phyloP scores from a whole-genome alignment of 2,113 vertebrate species.

The Gobius niger region DNA sequence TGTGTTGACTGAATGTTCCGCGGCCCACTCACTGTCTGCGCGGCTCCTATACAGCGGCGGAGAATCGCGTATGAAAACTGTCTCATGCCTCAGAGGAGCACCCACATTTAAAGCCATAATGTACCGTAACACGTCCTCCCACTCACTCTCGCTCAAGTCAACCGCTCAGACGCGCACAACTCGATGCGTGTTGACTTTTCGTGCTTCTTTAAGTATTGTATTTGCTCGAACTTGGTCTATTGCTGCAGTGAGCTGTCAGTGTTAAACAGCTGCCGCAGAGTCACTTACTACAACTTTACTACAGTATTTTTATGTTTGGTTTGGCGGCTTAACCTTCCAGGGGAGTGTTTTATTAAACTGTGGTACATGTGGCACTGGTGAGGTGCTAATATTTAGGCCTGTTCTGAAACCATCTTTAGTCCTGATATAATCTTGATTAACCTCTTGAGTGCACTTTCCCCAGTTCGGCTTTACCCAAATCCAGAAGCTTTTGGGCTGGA shows the following conservation, averaged over 20 bases:
- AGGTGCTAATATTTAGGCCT: too few relatives aligned
- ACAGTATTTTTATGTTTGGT: neutral
- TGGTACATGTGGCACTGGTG: too few relatives aligned
- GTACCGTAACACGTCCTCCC: constrained; percentile 44
- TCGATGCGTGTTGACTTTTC: constrained; percentile 37
- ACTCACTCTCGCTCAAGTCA: constrained; percentile 57
- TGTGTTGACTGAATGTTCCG: constrained; percentile 26
- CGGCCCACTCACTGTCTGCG: constrained; percentile 56
- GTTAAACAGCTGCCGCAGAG: neutral
- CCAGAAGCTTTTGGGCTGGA: too few relatives aligned
- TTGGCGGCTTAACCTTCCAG: too few relatives aligned
- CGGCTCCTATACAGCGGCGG: constrained; percentile 23
- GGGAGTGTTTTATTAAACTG: too few relatives aligned
- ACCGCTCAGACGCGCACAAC: constrained; percentile 14
- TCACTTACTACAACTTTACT: neutral
- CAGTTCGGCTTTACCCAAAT: too few relatives aligned
- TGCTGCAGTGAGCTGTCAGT: neutral
- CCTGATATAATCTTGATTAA: too few relatives aligned
- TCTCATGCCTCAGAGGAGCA: constrained; percentile 30
- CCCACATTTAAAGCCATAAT: constrained; percentile 48
- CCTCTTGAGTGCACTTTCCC: too few relatives aligned
- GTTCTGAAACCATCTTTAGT: too few relatives aligned
- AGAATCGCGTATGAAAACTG: constrained; percentile 1
- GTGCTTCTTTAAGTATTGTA: constrained; percentile 13
- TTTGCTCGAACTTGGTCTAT: constrained; percentile 20